A percentile compares a stretch with the other conserved stretches of the same genome.
phyloP scores from a whole-genome alignment of 2,797 vertebrate genomes.

The Vireo griseus region DNA sequence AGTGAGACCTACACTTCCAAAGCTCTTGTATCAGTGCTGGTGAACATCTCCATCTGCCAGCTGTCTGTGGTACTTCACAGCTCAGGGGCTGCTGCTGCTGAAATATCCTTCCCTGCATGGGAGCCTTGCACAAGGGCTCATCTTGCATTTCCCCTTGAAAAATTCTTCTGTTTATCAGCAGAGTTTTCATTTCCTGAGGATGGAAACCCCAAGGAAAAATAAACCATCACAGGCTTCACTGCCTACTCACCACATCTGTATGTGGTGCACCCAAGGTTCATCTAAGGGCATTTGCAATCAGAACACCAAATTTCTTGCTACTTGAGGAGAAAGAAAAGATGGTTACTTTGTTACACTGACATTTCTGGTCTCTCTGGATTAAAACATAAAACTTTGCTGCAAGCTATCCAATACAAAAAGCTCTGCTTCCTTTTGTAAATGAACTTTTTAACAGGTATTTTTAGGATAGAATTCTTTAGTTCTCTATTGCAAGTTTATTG shows the following conservation, averaged over 20 bases:
- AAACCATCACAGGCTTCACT: fast-evolving
- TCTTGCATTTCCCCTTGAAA: not conserved
- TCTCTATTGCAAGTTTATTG: not conserved
- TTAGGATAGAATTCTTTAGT: not conserved
- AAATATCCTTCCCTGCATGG: not conserved
- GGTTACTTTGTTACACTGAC: not conserved
- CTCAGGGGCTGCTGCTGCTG: not conserved
- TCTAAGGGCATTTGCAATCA: not conserved
- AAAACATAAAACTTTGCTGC: not conserved
- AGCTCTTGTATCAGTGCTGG: not conserved
- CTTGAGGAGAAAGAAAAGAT: not conserved
- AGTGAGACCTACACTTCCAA: not conserved
- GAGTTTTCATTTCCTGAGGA: not conserved
- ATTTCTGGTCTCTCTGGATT: not conserved
- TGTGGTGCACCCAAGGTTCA: not conserved
- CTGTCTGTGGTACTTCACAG: not conserved
- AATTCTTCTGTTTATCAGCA: not conserved
- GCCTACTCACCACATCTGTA: not conserved
- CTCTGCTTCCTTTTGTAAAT: not conserved
- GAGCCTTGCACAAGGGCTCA: fast-evolving
- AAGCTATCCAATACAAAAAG: not conserved
- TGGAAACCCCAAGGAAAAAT: not conserved
- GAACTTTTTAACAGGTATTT: not conserved
- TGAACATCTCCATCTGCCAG: not conserved
- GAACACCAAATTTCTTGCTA: not conserved